phyloP scores from a whole-genome alignment of 2,888 invertebrate genomes.

The Caenorhabditis sinica region DNA sequence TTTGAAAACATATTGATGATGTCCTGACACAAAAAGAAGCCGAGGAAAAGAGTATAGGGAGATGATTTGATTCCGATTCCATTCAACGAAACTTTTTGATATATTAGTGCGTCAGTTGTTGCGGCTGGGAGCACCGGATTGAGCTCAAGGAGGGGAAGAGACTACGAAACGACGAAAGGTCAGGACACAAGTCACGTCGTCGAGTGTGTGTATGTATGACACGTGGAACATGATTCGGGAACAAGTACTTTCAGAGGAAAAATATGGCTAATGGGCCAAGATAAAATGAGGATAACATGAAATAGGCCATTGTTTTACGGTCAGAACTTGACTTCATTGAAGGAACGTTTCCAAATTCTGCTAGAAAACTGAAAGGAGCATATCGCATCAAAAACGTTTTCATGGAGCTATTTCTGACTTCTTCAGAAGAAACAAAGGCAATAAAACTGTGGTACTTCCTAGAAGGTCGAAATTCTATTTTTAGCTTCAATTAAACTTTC shows the following conservation, averaged over 20 bases:
- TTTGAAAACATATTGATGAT: slow-evolving; percentile 10
- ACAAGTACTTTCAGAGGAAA: slow-evolving; percentile 4
- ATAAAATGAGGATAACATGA: too few relatives aligned
- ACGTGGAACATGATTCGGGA: slow-evolving; percentile 29
- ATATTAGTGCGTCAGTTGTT: slow-evolving; percentile 64
- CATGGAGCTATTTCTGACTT: too few relatives aligned
- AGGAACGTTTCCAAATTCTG: too few relatives aligned
- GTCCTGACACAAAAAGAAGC: slow-evolving; percentile 15
- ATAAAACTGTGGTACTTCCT: too few relatives aligned
- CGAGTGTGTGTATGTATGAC: not conserved
- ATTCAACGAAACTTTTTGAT: slow-evolving; percentile 64
- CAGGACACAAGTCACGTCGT: slow-evolving; percentile 59
- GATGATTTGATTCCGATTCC: slow-evolving; percentile 57
- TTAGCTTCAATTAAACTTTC: too few relatives aligned
- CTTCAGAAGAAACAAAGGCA: too few relatives aligned
- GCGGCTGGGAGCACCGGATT: slow-evolving; percentile 43
- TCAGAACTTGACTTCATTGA: not conserved
- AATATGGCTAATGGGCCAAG: not conserved
- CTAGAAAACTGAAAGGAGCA: too few relatives aligned
- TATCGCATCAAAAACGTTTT: too few relatives aligned
- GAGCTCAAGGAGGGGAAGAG: slow-evolving; percentile 27
- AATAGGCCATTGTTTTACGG: too few relatives aligned
- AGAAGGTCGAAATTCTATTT: too few relatives aligned
- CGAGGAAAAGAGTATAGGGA: slow-evolving; percentile 27
- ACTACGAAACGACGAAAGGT: slow-evolving; percentile 53